Conservation (phyloP, 2,113 vertebrate species). For the Columba janthina region DNA sequence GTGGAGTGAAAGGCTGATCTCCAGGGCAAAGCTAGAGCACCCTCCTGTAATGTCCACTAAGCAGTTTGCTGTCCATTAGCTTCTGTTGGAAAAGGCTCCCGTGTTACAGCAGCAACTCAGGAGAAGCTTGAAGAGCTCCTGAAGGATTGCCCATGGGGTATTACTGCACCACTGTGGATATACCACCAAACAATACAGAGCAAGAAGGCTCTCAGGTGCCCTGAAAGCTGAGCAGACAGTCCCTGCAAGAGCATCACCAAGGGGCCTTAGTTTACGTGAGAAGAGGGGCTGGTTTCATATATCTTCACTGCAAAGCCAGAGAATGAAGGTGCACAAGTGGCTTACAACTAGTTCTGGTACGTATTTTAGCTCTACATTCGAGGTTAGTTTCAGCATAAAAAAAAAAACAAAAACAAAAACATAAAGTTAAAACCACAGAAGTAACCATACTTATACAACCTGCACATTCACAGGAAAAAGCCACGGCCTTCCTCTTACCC, state of each 20-base stretch:
- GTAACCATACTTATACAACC: neutral
- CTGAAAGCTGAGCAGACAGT: neutral
- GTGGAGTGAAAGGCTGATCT: neutral
- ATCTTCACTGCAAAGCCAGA: neutral
- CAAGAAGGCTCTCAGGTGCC: neutral
- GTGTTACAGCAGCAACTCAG: rapidly evolving
- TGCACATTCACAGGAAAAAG: neutral
- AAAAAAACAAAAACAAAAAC: neutral
- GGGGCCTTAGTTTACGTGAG: rapidly evolving
- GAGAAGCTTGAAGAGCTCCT: neutral
- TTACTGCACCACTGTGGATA: rapidly evolving
- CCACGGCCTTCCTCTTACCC: rapidly evolving
- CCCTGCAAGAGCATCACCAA: neutral
- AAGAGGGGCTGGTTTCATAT: neutral
- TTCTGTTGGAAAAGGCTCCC: neutral
- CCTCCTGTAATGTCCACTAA: rapidly evolving
- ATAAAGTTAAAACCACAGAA: neutral
- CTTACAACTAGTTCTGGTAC: neutral
- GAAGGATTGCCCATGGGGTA: rapidly evolving
- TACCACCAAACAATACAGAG: rapidly evolving
- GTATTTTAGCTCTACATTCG: rapidly evolving
- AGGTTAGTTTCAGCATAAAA: neutral
- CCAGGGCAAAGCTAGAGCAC: neutral
- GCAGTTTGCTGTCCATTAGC: neutral
- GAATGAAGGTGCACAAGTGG: rapidly evolving